phyloP scores from a whole-genome alignment of 1,140 invertebrate species.

The Galendromus occidentalis region DNA sequence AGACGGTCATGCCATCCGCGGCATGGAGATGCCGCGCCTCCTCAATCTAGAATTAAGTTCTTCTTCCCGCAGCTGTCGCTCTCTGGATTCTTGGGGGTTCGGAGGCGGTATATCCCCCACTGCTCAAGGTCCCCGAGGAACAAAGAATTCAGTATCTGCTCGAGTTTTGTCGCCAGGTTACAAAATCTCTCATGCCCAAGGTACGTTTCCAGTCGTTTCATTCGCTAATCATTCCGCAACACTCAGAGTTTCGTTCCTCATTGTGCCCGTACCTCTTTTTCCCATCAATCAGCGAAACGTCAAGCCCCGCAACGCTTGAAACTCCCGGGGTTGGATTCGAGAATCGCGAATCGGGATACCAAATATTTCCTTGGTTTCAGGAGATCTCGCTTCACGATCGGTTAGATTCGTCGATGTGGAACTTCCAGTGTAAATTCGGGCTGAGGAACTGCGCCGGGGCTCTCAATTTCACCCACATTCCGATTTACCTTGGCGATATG shows the following conservation, averaged over 20 bases:
- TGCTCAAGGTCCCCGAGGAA: not conserved
- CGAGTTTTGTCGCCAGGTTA: not conserved
- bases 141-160: not conserved
- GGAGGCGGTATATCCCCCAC: not conserved
- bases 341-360: too few relatives aligned
- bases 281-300: too few relatives aligned
- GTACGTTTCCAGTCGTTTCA: not conserved
- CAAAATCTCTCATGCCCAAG: not conserved
- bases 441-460: not conserved
- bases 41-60: not conserved
- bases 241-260: too few relatives aligned
- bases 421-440: constrained; percentile 7
- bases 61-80: not conserved
- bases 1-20: not conserved
- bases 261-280: too few relatives aligned
- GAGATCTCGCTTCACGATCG: not conserved
- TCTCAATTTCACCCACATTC: constrained; percentile 1
- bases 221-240: too few relatives aligned
- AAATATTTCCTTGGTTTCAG: not conserved
- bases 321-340: too few relatives aligned
- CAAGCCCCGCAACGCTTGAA: too few relatives aligned
- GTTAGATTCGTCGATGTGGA: not conserved
- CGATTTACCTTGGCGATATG: not conserved
- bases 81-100: not conserved
- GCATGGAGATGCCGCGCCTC: not conserved